Base-by-base conservation (phyloP, 2,113 vertebrate species). In the Eudyptes chrysolophus region DNA sequence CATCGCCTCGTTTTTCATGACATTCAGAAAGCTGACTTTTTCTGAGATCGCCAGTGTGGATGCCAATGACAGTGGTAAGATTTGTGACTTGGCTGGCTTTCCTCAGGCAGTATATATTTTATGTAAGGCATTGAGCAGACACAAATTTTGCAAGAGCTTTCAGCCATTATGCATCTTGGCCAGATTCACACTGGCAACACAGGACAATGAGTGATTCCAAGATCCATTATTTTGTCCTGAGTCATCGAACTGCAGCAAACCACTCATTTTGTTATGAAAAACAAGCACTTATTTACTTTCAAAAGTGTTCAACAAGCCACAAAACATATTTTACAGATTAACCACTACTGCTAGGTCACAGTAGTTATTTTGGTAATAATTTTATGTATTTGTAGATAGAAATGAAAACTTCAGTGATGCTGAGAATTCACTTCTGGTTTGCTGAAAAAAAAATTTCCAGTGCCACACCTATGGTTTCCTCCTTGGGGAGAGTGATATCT, bases 191-290 rank as follows among this genome's bases (percentile, higher is more conserved):
- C 89, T 96, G 95, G 96, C 95, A 97, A 66, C 61, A 61, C 54
- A 87, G 66, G 55, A 92, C 97, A 92, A 81, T 48, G 22, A 96
- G 64, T 68, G 57, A 94, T 87, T 97, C 95, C 89, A 96, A 96
- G 88, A 89, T 87, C 81, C 96, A 70, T 96, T 96, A 93, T 92
- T 97, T 94, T 93, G 92, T 95, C 87, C 94, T 96, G 95, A 97
- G 95, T 96, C 96, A 97, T 89, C 32, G 15, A 88, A 81, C 74
- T 83, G 84, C 66, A 90, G 71, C 38, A 93, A 96, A 79, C 54
- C 70, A 83, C 91, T 97, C 70, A 83, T 92, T 93, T 94, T 96
- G 87, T 96, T 96, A 95, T 77, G 92, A 94, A 96, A 96, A 97
- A 94, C 46, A 93, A 88, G 81, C 34, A 74, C 70, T 95, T 93